phyloP scores from a whole-genome alignment of 2,888 invertebrate species.

The Epistrophella euchroma region DNA sequence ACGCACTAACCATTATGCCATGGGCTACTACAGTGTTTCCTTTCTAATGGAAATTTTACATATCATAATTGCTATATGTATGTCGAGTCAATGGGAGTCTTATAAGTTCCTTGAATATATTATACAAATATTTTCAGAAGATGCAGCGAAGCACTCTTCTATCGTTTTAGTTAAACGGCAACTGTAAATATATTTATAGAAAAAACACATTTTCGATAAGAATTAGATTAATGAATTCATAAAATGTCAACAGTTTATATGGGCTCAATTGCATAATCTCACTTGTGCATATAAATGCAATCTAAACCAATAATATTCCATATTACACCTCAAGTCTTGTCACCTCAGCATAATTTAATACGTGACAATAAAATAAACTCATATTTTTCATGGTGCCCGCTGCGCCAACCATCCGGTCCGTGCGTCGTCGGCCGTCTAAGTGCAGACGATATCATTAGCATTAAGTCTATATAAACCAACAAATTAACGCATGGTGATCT shows the following conservation, averaged over 20 bases:
- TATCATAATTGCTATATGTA: too few species aligned
- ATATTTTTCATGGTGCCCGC: background rate
- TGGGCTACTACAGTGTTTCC: too few species aligned
- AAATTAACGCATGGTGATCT: conserved; percentile 62
- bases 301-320: background rate
- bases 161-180: too few species aligned
- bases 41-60: too few species aligned
- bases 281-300: background rate
- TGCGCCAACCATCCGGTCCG: too few species aligned
- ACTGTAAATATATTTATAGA: too few species aligned
- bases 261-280: background rate
- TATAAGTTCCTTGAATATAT: too few species aligned
- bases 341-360: conserved; percentile 17
- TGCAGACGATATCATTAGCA: conserved; percentile 44
- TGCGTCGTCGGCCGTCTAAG: background rate
- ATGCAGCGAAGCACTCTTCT: too few species aligned
- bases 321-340: conserved; percentile 4
- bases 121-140: too few species aligned
- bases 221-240: background rate
- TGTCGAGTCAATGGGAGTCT: too few species aligned
- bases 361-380: conserved; percentile 21
- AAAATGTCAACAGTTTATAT: background rate
- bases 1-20: too few species aligned
- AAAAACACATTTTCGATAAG: background rate
- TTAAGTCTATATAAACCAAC: conserved; percentile 56